Conservation (phyloP, 92 coral and sea anemone genomes). For the Epizoanthus stellaris region DNA sequence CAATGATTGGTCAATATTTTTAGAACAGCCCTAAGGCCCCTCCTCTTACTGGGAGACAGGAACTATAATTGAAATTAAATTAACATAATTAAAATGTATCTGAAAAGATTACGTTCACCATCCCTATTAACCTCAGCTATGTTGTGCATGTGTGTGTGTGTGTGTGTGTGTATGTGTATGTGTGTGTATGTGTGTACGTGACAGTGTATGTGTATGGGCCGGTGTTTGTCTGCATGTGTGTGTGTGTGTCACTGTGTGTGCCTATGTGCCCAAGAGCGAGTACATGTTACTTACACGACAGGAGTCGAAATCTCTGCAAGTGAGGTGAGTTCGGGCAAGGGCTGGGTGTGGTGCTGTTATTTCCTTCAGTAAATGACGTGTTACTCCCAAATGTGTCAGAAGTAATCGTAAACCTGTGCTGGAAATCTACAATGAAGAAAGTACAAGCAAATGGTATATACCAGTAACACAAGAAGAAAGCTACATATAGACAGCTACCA, state of each 20-base stretch:
- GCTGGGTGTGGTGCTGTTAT: conserved; percentile 42
- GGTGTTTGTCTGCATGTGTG: not conserved
- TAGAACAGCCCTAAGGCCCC: too few species aligned
- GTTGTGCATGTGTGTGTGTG: too few species aligned
- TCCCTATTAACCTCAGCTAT: too few species aligned
- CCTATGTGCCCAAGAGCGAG: not conserved
- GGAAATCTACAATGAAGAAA: conserved; percentile 63
- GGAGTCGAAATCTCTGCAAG: conserved; percentile 70
- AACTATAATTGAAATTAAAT: too few species aligned
- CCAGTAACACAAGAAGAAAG: not conserved
- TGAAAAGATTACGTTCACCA: too few species aligned
- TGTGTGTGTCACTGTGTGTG: not conserved
- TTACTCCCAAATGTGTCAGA: conserved; percentile 78
- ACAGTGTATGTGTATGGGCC: too few species aligned
- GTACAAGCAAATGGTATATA: not conserved
- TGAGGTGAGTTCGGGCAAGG: conserved; percentile 76
- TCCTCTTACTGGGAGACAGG: too few species aligned
- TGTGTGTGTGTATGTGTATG: too few species aligned
- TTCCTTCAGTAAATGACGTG: conserved; percentile 60
- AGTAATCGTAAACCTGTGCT: conserved; percentile 86
- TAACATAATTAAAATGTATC: too few species aligned
- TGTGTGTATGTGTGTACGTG: too few species aligned
- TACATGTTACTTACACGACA: conserved; percentile 69
- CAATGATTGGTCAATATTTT: too few species aligned
- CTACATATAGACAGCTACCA: too few species aligned